Conservation (phyloP, 1,140 invertebrate genomes). For the Rhopalosiphum padi region DNA sequence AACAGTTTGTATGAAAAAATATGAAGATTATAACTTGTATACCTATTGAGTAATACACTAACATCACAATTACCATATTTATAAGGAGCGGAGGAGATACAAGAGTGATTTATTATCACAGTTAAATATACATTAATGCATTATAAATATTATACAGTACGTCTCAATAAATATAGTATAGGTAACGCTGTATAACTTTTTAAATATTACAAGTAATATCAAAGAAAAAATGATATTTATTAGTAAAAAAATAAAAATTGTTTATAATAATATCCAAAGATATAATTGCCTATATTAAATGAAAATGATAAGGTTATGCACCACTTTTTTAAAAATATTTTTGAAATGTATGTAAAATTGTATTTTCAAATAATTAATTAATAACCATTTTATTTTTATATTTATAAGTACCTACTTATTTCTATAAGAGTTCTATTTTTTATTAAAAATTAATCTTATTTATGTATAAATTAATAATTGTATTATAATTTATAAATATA, state of each 20-base stretch:
- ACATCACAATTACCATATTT: not conserved
- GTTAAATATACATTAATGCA: not conserved
- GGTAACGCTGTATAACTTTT: not conserved
- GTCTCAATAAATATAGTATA: not conserved
- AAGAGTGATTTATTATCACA: not conserved
- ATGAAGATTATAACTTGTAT: not conserved
- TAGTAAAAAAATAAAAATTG: not conserved
- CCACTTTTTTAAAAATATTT: not conserved
- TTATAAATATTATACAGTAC: not conserved
- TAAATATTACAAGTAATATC: not conserved
- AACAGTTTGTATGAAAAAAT: not conserved
- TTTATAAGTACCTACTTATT: not conserved
- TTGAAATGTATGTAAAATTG: not conserved
- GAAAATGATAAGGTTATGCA: not conserved
- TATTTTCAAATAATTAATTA: not conserved
- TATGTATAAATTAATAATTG: not conserved
- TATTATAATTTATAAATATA: too few species aligned
- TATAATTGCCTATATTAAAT: not conserved
- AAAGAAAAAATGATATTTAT: not conserved
- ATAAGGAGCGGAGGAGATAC: not conserved
- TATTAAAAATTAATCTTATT: not conserved
- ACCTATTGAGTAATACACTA: not conserved
- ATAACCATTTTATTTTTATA: not conserved
- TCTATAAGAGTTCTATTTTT: not conserved
- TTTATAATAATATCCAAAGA: not conserved